A percentile compares a stretch with the other conserved stretches of the same genome.
phyloP scores from a whole-genome alignment of 1,140 invertebrate genomes.

The Caenorhabditis elegans region WBcel235 BX284603.4:10264501-10265000 shows the following conservation, averaged over 20 bases:
- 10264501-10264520: conserved; percentile 16
- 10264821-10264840: background rate
- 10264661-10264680: conserved; percentile 40
- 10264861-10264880: conserved; percentile 20
- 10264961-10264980: conserved; percentile 40
- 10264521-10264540: conserved; percentile 12
- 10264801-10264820: background rate
- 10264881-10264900: conserved; percentile 35
- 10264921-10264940: conserved; percentile 32
- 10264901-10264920: background rate
- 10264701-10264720: conserved; percentile 31
- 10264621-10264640: conserved; percentile 37
- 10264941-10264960: conserved; percentile 40
- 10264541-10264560: conserved; percentile 4
- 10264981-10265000: conserved; percentile 40
- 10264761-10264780: conserved; percentile 38
- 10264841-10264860: conserved; percentile 10
- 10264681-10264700: conserved; percentile 16
- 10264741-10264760: background rate
- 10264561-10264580: conserved; percentile 44
- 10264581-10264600: conserved; percentile 36
- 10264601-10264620: conserved; percentile 39
- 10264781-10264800: background rate
- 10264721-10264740: background rate
- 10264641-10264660: conserved; percentile 35